phyloP scores from a whole-genome alignment of 2,888 invertebrate genomes.

The Orthosia gothica region DNA sequence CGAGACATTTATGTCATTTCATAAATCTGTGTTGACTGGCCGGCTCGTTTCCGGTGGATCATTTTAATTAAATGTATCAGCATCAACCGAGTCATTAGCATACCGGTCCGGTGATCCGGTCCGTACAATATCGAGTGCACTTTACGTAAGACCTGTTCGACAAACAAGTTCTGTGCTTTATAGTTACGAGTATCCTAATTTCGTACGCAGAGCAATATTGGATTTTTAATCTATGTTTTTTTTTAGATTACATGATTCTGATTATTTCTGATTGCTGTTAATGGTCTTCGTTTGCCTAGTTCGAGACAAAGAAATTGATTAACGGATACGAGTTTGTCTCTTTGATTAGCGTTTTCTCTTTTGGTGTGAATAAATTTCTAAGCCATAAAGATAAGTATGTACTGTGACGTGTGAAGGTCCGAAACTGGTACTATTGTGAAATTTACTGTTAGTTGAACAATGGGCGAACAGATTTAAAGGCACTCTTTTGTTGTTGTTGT shows the following conservation, averaged over 20 bases:
- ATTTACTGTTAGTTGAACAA: neutral
- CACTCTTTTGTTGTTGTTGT: neutral
- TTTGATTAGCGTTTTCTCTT: slow-evolving; percentile 58
- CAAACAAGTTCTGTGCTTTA: slow-evolving; percentile 79
- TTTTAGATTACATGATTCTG: slow-evolving; percentile 62
- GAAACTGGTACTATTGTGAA: slow-evolving; percentile 7
- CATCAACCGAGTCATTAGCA: slow-evolving; percentile 61
- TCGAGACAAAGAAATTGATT: slow-evolving; percentile 63
- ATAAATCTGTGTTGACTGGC: slow-evolving; percentile 77
- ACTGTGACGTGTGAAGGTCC: slow-evolving; percentile 12
- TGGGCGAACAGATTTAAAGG: neutral
- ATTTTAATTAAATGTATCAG: slow-evolving; percentile 70
- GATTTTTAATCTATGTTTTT: slow-evolving; percentile 73
- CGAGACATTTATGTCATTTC: slow-evolving; percentile 80
- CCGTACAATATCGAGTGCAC: slow-evolving; percentile 73
- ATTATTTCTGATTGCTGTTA: slow-evolving; percentile 66
- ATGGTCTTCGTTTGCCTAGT: slow-evolving; percentile 58
- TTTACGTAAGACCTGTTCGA: slow-evolving; percentile 73
- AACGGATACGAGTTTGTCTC: slow-evolving; percentile 51
- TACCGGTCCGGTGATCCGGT: slow-evolving; percentile 58
- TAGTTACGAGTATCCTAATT: slow-evolving; percentile 80
- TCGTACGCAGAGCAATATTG: slow-evolving; percentile 75
- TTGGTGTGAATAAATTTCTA: slow-evolving; percentile 52
- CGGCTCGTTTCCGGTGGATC: slow-evolving; percentile 81
- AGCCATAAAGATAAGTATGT: slow-evolving; percentile 34